Evolutionary conservation across 2,113 vertebrate species (phyloP), one percentile per base, ranked within the genome.

Genomic region (Nyctibius bracteatus): DNA sequence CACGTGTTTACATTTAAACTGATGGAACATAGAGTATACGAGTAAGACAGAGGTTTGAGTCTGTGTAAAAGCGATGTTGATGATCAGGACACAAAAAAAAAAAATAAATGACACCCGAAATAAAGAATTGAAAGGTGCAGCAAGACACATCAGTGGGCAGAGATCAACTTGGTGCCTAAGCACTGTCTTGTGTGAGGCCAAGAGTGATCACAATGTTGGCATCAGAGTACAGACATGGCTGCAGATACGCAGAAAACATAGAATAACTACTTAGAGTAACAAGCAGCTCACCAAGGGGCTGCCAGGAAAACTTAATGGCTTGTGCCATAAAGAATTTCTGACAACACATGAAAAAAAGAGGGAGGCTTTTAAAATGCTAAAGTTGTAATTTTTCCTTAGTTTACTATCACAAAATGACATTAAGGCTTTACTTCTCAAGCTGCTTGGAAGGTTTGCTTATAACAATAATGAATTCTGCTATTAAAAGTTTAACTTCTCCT

Each of bases 81-180:
- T 31, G 16, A 5, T 49, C 10, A 37, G 31, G 12, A 16, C 22
- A 65, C 0, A 1, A 30, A 37, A 33, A 28, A 14, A 18, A 59
- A 14, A 14, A n/a, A 55, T 2, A n/a, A 35, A 70, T 30, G 41
- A n/a, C 30, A n/a, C 4, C 5, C 35, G 24, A 83, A 81, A 87
- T 31, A 72, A 49, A 73, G 8, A 7, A 35, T 52, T 62, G 44
- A 47, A 82, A 79, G 3, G 1, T 66, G 33, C 41, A 65, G 19
- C 18, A 57, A 81, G 58, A 35, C 28, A 43, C 14, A 65, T 10
- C 12, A 46, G 10, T 37, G 10, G 12, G 18, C 33, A 87, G 41
- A 70, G 35, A 74, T 2, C 7, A 57, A 2, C 11, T 12, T 35
- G 8, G 6, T 68, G 15, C 14, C 44, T 37, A 41, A 63, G n/a